Evolutionary conservation across 1,140 invertebrate species (phyloP), one percentile per base, ranked within the genome.

Genomic region (Aphidius gifuensis): DNA sequence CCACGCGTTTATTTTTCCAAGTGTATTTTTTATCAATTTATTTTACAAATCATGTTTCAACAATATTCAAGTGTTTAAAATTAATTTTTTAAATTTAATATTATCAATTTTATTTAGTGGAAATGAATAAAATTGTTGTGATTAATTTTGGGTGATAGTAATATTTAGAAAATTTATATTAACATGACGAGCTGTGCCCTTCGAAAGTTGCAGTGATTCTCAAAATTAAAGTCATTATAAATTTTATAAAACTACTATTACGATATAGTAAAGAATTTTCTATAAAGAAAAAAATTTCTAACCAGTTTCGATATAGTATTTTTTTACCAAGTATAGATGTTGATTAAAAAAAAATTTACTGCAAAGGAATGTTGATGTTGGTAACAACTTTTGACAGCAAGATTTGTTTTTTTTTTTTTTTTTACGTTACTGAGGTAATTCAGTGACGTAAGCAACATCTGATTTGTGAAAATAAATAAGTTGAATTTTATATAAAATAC

Each of bases 371-470:
- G 43, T 6, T 11, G 5, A 42, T 50, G 16, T 48, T 48, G 9
- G 49, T 16, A 49, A 43, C 50, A 53, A 60, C 44, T 49, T 57
- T 47, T 32, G 49, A 46, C 53, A 58, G 65, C 23, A 32, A 32
- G 23, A 32, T 4, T 32, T 32, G 2, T 32, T 32, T 32, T 32
- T 32, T 32, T 32, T 32, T 1, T 32, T 32, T 32, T 32, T 32
- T 32, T 32, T 32, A 32, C 23, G 4, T 32, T 32, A 32, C 23
- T 53, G 49, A 51, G 53, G 55, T 55, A 55, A 58, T 66, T 49
- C 23, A 32, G 66, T 64, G 63, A 69, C 68, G 70, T 56, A 66
- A 71, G 32, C 48, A 43, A 58, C 64, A 62, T 50, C 59, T 58
- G 53, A 58, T 59, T 55, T 55, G 39, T n/a, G 42, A 39, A n/a